phyloP scores from a whole-genome alignment of 2,888 invertebrate species.

The Xiphydria camelus region DNA sequence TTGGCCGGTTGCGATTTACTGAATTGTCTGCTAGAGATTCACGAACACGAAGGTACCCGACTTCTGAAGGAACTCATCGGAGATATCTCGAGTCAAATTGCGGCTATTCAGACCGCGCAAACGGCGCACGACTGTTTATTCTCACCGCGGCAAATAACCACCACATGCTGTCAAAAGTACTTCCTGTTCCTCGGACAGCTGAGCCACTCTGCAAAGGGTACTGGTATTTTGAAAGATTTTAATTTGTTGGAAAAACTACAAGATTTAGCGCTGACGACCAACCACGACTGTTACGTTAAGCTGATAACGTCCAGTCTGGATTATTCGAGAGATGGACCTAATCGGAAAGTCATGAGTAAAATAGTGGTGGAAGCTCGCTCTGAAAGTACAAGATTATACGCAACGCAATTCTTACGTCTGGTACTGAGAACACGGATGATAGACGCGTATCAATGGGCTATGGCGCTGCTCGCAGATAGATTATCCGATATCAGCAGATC shows the following conservation, averaged over 20 bases:
- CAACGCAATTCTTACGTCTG: slow-evolving; percentile 88
- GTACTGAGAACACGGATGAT: slow-evolving; percentile 76
- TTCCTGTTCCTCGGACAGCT: slow-evolving; percentile 91
- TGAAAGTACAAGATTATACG: slow-evolving; percentile 74
- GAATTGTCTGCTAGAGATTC: slow-evolving; percentile 71
- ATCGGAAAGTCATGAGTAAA: slow-evolving; percentile 67
- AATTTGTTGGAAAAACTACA: slow-evolving; percentile 61
- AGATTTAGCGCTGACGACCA: slow-evolving; percentile 78
- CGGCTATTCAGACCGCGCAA: slow-evolving; percentile 71
- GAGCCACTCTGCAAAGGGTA: slow-evolving; percentile 71
- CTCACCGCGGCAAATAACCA: slow-evolving; percentile 84
- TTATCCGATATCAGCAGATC: slow-evolving; percentile 81
- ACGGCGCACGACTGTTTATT: slow-evolving; percentile 86
- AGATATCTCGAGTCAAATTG: slow-evolving; percentile 77
- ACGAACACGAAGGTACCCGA: slow-evolving; percentile 72
- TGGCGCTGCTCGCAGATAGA: slow-evolving; percentile 82
- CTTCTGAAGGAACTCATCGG: slow-evolving; percentile 77
- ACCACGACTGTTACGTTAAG: slow-evolving; percentile 92
- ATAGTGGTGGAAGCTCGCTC: slow-evolving; percentile 59
- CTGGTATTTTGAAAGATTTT: slow-evolving; percentile 69
- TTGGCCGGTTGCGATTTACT: slow-evolving; percentile 74
- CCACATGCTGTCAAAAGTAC: slow-evolving; percentile 91
- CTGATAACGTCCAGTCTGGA: slow-evolving; percentile 90
- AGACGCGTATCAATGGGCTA: slow-evolving; percentile 83
- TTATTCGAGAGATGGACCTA: slow-evolving; percentile 76